Base-by-base conservation (phyloP, 1,140 invertebrate species). In the Hycleus cichorii region DNA sequence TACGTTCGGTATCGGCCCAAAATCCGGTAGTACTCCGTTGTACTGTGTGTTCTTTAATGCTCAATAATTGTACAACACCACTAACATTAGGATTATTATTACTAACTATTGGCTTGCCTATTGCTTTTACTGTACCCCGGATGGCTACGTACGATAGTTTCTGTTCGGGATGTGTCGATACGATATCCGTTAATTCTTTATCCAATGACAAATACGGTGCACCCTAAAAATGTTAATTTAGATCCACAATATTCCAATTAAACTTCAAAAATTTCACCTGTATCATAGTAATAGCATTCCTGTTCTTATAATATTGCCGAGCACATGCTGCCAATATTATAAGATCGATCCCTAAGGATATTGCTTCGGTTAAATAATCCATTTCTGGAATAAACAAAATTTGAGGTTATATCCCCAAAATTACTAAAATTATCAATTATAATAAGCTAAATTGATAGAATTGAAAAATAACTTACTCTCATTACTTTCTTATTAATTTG, bases 1-100 rank as follows among this genome's bases (percentile, higher is more conserved):
- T 82, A 56, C 85, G 79, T 54, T 86, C 83, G 64, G 89, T 83
- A 58, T 90, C 85, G 9, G 84, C 83, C 89, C 89, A 91, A 70
- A 89, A 90, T 6, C 89, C 89, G 43, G 84, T 81, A 10, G 85
- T 83, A 40, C 81, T 85, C 70, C 87, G 78, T 26, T 86, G 82
- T 48, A 89, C 78, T 2, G 88, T 80, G 78, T 90, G 88, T 74
- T 91, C 88, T 71, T 87, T 87, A 57, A 87, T 81, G 64, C 77
- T 82, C 55, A 87, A 72, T 64, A 76, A 80, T 65, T 90, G 88
- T 46, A 90, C 73, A 1, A 90, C 88, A 52, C 88, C 89, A 51
- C 82, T 81, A 0, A 88, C 78, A 51, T 80, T 77, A 45, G 80
- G 80, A 68, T 86, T 83, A 67, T 87, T 81, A 50, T 82, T 78